Evolutionary conservation across 2,797 vertebrate species (phyloP).

Genomic region (Helarctos malayanus): DNA sequence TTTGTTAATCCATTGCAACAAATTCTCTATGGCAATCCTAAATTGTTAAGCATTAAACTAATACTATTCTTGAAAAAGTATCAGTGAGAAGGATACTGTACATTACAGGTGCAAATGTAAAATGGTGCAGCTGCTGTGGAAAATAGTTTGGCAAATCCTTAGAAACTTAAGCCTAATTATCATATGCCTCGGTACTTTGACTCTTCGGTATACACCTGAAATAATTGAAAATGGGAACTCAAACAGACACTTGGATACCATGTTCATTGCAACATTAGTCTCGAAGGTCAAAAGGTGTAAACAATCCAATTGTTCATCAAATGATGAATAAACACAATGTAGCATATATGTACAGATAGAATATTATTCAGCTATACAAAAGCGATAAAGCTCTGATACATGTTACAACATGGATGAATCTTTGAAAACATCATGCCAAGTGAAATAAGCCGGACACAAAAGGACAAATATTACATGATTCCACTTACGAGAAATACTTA

Average conservation of each 20-base stretch:
- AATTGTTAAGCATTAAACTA: background rate
- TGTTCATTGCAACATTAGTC: background rate
- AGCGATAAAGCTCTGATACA: background rate
- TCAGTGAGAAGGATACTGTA: background rate
- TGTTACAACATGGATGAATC: background rate
- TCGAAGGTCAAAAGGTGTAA: background rate
- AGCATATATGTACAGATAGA: background rate
- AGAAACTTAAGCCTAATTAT: background rate
- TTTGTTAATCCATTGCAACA: conserved; percentile 3
- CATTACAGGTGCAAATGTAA: background rate
- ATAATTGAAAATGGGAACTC: background rate
- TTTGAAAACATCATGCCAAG: background rate
- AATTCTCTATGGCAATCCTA: background rate
- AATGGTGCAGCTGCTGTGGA: background rate
- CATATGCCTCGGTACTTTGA: background rate
- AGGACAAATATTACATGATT: background rate
- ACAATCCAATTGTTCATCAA: background rate
- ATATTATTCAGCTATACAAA: background rate
- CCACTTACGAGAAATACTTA: background rate
- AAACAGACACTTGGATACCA: background rate
- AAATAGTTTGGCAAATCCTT: background rate
- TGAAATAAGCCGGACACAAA: background rate
- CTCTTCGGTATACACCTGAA: background rate
- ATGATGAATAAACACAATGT: background rate
- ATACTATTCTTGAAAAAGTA: background rate